Evolutionary conservation across 1,140 invertebrate species (phyloP).

Genomic region (Drosophila kikkawai): DNA sequence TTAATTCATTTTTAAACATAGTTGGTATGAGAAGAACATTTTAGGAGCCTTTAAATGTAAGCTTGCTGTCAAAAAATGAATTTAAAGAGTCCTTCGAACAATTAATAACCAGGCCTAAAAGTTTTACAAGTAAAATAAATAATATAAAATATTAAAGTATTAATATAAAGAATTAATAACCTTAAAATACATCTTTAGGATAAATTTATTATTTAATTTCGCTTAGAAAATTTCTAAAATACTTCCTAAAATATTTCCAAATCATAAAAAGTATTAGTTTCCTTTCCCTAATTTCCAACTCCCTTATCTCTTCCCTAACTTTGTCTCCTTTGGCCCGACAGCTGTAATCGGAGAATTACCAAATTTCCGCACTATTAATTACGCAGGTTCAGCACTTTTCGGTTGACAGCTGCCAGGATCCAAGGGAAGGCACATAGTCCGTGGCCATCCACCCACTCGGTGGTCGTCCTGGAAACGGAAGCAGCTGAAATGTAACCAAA

Average conservation of each 20-base stretch:
- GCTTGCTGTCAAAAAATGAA: too few species aligned
- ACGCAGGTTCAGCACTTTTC: conserved; percentile 37
- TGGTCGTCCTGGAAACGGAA: conserved; percentile 34
- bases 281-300: neutral
- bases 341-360: conserved; percentile 29
- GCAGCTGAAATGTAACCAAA: conserved; percentile 51
- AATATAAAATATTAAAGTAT: too few species aligned
- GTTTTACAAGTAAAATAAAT: too few species aligned
- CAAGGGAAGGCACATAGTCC: neutral
- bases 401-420: conserved; percentile 43
- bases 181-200: too few species aligned
- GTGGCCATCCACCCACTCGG: conserved; percentile 12
- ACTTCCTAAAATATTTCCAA: neutral
- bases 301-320: neutral
- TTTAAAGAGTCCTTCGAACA: neutral
- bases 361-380: conserved; percentile 60
- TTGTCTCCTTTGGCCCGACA: neutral
- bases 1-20: neutral
- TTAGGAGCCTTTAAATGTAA: neutral
- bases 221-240: neutral
- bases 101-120: too few species aligned
- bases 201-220: too few species aligned
- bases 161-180: too few species aligned
- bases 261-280: neutral
- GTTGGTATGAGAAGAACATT: fast-evolving